Percentiles rank a stretch among this genome's conserved stretches.
These are phyloP conservation scores for Parazoanthus darwini DNA, from an alignment of 92 coral and sea anemone genomes.

Conservation along the genomic window DNA sequence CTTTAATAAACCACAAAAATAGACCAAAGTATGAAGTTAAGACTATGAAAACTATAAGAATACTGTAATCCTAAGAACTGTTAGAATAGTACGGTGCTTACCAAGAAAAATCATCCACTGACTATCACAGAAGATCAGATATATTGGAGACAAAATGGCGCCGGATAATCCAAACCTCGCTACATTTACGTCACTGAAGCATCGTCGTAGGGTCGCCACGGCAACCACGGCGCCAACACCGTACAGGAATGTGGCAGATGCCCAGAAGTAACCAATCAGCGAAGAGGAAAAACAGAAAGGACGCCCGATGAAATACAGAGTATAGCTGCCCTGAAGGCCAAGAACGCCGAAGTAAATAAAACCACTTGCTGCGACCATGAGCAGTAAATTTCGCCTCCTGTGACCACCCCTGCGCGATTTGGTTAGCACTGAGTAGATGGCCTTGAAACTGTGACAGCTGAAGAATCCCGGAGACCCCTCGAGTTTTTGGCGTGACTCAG, in stretches of 20 bases:
- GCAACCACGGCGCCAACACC: conserved; percentile 14
- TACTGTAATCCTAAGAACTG: too few relatives aligned
- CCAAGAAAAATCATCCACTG: too few relatives aligned
- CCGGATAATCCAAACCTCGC: conserved; percentile 53
- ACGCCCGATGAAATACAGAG: background rate
- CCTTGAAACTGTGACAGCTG: conserved; percentile 19
- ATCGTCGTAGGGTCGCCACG: conserved; percentile 52
- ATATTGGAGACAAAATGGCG: background rate
- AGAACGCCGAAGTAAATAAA: background rate
- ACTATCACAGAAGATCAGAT: too few relatives aligned
- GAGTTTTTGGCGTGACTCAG: background rate
- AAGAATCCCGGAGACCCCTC: background rate
- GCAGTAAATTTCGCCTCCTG: conserved; percentile 7
- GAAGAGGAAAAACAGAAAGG: conserved; percentile 23
- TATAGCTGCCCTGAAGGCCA: conserved; percentile 10
- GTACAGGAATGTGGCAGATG: background rate
- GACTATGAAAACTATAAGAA: too few relatives aligned
- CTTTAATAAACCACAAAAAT: too few relatives aligned
- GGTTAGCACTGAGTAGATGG: background rate
- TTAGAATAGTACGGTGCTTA: too few relatives aligned
- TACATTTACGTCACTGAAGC: conserved; percentile 55
- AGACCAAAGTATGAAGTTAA: too few relatives aligned
- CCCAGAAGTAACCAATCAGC: conserved; percentile 23
- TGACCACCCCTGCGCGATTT: conserved; percentile 7
- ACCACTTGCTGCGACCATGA: conserved; percentile 6